phyloP scores from a whole-genome alignment of 2,113 vertebrate genomes.

The Chamaea fasciata region DNA sequence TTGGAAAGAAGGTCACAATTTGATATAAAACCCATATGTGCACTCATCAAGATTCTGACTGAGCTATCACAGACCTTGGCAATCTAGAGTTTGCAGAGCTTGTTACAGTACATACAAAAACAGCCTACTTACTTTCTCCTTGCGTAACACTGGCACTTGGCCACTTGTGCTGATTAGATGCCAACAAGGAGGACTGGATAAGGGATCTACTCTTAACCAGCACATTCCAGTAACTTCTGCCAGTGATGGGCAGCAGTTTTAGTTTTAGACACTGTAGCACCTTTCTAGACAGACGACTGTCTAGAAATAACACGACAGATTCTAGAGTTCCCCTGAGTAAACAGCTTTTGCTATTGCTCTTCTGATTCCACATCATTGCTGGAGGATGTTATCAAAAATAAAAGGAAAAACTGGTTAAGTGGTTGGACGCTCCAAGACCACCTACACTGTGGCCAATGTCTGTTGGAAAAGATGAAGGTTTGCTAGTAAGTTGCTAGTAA shows the following conservation, averaged over 20 bases:
- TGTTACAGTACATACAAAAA: not conserved
- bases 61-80: not conserved
- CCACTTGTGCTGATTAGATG: not conserved
- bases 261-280: not conserved
- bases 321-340: not conserved
- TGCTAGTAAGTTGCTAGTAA: not conserved
- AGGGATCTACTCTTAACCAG: not conserved
- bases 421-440: not conserved
- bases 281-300: not conserved
- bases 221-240: not conserved
- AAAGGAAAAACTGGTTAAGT: not conserved
- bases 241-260: not conserved
- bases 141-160: not conserved
- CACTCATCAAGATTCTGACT: not conserved
- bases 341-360: not conserved
- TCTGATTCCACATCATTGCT: not conserved
- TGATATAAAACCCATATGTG: not conserved
- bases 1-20: slow-evolving; percentile 42
- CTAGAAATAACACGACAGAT: not conserved
- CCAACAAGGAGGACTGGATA: not conserved
- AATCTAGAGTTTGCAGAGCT: not conserved
- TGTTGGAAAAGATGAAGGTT: not conserved
- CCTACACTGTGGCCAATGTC: not conserved
- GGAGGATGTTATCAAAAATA: not conserved
- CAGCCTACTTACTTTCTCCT: not conserved